Conservation (phyloP, 2,113 vertebrate genomes). For the Alethe diademata region DNA sequence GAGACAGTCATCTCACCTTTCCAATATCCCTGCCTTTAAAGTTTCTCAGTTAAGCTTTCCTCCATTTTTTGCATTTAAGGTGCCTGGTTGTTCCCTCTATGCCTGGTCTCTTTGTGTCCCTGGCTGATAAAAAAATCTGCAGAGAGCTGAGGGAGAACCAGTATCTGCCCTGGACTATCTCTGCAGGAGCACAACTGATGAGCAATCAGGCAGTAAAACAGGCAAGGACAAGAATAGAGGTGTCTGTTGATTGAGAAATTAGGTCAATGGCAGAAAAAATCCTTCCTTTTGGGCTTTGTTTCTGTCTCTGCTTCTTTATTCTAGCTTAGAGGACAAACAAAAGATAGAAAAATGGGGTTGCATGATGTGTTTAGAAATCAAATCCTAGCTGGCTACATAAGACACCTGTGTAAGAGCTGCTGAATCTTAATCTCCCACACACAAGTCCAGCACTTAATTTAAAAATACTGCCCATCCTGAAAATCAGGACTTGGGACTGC, state of each 20-base stretch:
- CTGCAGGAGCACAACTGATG: not conserved
- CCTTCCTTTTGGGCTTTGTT: not conserved
- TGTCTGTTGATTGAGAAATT: not conserved
- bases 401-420: not conserved
- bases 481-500: not conserved
- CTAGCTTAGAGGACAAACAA: not conserved
- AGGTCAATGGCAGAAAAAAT: not conserved
- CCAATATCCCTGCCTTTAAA: not conserved
- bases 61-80: not conserved
- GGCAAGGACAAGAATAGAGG: not conserved
- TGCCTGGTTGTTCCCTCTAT: not conserved
- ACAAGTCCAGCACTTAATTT: not conserved
- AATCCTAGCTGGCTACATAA: not conserved
- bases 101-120: not conserved
- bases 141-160: not conserved
- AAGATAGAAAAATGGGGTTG: not conserved
- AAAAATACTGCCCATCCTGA: slow-evolving; percentile 7
- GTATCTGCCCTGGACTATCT: not conserved
- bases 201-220: not conserved
- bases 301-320: not conserved
- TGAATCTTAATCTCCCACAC: not conserved
- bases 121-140: not conserved
- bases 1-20: not conserved
- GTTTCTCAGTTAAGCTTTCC: not conserved
- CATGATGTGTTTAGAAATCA: not conserved